Percentiles rank a stretch among this genome's conserved stretches.
Evolutionary conservation across 2,797 vertebrate species (phyloP).

Genomic region (Acanthurus leucopareius): DNA sequence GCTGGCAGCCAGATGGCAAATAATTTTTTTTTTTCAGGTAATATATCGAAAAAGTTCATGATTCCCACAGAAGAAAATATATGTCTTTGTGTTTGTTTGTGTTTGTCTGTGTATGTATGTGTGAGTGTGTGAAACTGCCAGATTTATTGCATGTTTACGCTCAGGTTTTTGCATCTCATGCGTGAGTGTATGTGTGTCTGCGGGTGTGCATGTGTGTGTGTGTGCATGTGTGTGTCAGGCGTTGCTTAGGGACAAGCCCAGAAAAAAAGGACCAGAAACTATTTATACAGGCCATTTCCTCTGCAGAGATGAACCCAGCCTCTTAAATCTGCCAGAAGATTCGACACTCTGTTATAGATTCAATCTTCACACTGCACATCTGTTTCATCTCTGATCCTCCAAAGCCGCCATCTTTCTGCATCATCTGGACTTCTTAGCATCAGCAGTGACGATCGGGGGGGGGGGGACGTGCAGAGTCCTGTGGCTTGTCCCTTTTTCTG

Average conservation of each 20-base stretch:
- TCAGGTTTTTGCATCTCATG: background rate
- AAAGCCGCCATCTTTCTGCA: background rate
- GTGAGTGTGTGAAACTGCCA: background rate
- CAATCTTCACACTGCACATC: conserved; percentile 25
- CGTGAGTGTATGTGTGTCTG: background rate
- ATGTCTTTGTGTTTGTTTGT: no score
- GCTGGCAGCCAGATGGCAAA: background rate
- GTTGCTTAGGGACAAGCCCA: conserved; percentile 51
- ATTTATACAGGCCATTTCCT: conserved; percentile 70
- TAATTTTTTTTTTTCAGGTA: no score
- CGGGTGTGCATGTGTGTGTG: conserved; percentile 9
- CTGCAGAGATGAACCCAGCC: conserved; percentile 41
- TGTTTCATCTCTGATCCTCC: conserved; percentile 38
- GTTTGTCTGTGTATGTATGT: no score
- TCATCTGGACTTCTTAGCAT: conserved; percentile 7
- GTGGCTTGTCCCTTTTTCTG: background rate
- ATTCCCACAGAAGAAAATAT: no score
- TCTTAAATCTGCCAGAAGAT: conserved; percentile 36
- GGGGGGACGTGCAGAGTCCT: background rate
- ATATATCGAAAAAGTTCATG: no score
- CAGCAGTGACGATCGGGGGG: conserved; percentile 6
- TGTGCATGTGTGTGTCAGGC: conserved; percentile 12
- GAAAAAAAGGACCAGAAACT: conserved; percentile 44
- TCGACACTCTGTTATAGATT: conserved; percentile 13
- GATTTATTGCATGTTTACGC: background rate